Evolutionary conservation across 2,888 invertebrate genomes (phyloP).

Genomic region (Pseudoips prasinana): DNA sequence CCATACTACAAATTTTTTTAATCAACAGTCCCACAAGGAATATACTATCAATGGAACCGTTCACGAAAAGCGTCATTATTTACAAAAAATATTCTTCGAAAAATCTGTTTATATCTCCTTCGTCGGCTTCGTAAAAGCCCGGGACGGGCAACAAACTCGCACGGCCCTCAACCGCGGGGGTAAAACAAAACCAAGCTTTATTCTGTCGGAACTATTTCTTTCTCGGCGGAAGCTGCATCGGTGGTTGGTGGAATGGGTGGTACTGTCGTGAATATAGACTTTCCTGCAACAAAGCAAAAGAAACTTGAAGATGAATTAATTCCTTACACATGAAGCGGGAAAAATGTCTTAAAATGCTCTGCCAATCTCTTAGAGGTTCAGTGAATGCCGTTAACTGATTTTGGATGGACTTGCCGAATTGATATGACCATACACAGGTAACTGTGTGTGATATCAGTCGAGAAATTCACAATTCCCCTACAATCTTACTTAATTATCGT

Average conservation of each 20-base stretch:
- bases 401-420: too few relatives aligned
- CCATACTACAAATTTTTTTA: slow-evolving; percentile 24
- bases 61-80: slow-evolving; percentile 30
- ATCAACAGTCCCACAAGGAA: slow-evolving; percentile 18
- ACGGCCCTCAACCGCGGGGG: slow-evolving; percentile 56
- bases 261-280: slow-evolving; percentile 63
- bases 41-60: slow-evolving; percentile 17
- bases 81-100: slow-evolving; percentile 56
- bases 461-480: too few relatives aligned
- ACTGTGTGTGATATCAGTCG: too few relatives aligned
- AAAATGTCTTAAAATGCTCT: too few relatives aligned
- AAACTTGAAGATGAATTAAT: too few relatives aligned
- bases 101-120: slow-evolving; percentile 36
- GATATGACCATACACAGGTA: too few relatives aligned
- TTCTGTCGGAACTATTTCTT: slow-evolving; percentile 47
- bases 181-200: slow-evolving; percentile 47
- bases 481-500: too few relatives aligned
- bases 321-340: too few relatives aligned
- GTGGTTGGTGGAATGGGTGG: slow-evolving; percentile 74
- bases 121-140: slow-evolving; percentile 38
- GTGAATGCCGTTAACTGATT: too few relatives aligned
- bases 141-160: slow-evolving; percentile 42
- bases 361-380: too few relatives aligned
- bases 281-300: slow-evolving; percentile 62
- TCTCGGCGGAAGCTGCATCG: slow-evolving; percentile 60